These are phyloP conservation scores for Spilosoma lubricipeda DNA, from an alignment of 2,888 invertebrate species.

Conservation along the genomic window DNA sequence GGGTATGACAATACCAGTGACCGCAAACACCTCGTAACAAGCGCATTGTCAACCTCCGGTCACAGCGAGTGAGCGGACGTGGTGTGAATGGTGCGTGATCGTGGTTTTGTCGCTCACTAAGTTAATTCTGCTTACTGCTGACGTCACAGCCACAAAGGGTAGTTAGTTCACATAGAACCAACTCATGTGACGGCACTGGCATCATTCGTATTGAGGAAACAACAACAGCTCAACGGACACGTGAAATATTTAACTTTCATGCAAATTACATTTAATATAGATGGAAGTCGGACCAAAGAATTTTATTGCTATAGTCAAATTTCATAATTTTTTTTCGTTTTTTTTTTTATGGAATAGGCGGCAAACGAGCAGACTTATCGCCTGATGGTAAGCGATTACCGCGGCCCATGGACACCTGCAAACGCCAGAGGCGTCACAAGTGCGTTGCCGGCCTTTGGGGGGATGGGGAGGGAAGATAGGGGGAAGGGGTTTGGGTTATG, in stretches of 20 bases:
- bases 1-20: neutral
- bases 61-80: neutral
- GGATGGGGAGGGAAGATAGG: no score
- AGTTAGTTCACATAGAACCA: neutral
- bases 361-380: no score
- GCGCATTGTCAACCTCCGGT: neutral
- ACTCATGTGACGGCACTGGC: neutral
- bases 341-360: no score
- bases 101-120: neutral
- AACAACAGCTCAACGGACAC: neutral
- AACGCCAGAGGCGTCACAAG: no score
- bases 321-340: no score
- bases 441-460: no score
- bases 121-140: neutral
- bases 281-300: neutral
- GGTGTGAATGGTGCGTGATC: neutral
- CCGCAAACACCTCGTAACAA: neutral
- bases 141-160: neutral
- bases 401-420: no score
- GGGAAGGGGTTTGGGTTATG: no score
- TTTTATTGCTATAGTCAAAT: neutral
- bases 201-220: neutral
- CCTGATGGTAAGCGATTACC: no score
- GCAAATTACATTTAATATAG: neutral
- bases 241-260: neutral